phyloP scores from a whole-genome alignment of 2,113 vertebrate species.

The Petroica traversi region DNA sequence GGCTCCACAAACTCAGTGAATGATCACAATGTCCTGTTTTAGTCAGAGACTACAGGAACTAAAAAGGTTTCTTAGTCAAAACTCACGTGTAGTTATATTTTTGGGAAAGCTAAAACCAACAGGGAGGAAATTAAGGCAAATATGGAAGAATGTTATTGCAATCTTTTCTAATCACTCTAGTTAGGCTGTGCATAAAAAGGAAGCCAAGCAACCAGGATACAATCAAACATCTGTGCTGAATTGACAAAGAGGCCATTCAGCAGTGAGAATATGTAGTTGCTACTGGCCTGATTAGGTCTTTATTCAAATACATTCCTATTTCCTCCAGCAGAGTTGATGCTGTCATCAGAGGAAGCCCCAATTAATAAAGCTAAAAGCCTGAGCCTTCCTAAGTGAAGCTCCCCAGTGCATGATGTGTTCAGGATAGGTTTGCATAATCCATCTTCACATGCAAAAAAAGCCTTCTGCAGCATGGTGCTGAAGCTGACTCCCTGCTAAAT shows the following conservation, averaged over 20 bases:
- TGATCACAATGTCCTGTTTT: background rate
- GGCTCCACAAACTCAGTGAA: background rate
- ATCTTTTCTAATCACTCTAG: background rate
- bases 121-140: background rate
- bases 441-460: background rate
- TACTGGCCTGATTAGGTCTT: background rate
- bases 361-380: background rate
- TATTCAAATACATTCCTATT: background rate
- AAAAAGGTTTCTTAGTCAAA: background rate
- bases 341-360: background rate
- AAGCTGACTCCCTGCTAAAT: background rate
- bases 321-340: background rate
- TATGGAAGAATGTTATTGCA: background rate
- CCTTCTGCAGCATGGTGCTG: background rate
- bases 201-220: background rate
- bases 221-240: conserved; percentile 2
- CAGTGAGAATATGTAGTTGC: background rate
- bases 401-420: background rate
- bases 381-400: background rate
- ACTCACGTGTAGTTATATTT: background rate
- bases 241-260: background rate
- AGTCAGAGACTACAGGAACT: background rate
- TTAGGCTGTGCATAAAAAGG: background rate
- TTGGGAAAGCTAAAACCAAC: background rate
- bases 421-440: background rate